Base-by-base conservation (phyloP, 2,113 vertebrate species). In the Megalops atlanticus region DNA sequence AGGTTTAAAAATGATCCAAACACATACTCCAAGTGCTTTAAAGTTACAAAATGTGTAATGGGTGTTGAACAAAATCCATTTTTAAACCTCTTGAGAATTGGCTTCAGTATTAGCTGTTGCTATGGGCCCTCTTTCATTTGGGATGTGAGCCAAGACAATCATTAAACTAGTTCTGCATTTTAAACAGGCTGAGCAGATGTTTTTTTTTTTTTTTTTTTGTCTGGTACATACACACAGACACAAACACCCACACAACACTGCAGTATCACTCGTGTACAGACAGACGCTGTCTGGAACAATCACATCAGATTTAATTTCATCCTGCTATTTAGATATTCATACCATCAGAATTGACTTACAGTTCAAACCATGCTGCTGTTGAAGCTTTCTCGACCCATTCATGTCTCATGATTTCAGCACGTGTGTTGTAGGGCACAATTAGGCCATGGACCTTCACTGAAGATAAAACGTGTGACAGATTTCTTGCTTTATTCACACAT, bases 91-190 rank as follows among this genome's bases (percentile, higher is more conserved):
- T 64, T 64, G 58, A 64, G 58, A 64, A 64, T 64, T 64, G 58
- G 58, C 58, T 64, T 64, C n/a, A 27, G 24, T 64, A 64, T 64
- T 64, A 64, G 58, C 58, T 64, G 58, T 64, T 64, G 58, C 58
- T 64, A 64, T 64, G 58, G 58, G 58, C 58, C 31, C n/a, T 31
- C 2, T 64, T 31, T 10, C 58, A 31, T 64, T 64, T 64, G 58
- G 58, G 58, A n/a, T n/a, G 58, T 27, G 58, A 64, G 58, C 58
- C 58, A 64, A 64, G n/a, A 31, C 58, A 64, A 64, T 64, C 58
- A 64, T 64, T 64, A 31, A 64, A 31, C 58, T 27, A 64, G 24
- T 64, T 64, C 58, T 64, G 58, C 58, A 64, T 64, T 64, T 64
- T 64, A 64, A 64, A 64, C 27, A 64, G 58, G 58, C 21, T 64